Evolutionary conservation across 1,140 invertebrate genomes (phyloP).

Genomic region (Copidosoma floridanum): DNA sequence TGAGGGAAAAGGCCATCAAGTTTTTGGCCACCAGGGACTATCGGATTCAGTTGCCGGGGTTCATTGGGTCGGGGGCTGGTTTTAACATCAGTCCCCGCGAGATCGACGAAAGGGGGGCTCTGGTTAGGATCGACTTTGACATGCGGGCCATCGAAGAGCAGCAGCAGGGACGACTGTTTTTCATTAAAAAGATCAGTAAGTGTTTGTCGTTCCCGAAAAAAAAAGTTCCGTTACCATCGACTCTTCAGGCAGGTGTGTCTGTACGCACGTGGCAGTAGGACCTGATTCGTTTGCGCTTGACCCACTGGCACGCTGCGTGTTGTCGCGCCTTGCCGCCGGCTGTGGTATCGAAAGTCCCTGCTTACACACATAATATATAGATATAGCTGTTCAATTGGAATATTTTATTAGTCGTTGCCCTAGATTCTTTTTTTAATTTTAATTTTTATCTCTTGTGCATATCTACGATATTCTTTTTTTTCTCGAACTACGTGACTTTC

Average conservation of each 20-base stretch:
- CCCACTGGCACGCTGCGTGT: slow-evolving; percentile 14
- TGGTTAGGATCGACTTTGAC: slow-evolving; percentile 68
- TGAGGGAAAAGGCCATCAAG: slow-evolving; percentile 67
- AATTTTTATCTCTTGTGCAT: too few species aligned
- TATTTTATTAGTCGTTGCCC: too few species aligned
- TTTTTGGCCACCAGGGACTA: slow-evolving; percentile 77
- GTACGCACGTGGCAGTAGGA: too few species aligned
- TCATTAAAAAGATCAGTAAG: slow-evolving; percentile 75
- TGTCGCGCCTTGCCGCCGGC: neutral
- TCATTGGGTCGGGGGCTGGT: slow-evolving; percentile 68
- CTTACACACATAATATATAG: too few species aligned
- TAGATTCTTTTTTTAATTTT: too few species aligned
- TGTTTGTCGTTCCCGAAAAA: too few species aligned
- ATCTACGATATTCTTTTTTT: too few species aligned
- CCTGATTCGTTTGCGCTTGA: slow-evolving; percentile 18
- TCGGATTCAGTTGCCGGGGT: slow-evolving; percentile 67
- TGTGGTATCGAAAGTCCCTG: neutral
- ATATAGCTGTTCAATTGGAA: too few species aligned
- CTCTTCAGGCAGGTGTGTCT: too few species aligned
- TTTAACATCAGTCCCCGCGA: slow-evolving; percentile 70
- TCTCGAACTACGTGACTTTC: too few species aligned
- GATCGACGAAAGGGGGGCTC: slow-evolving; percentile 69
- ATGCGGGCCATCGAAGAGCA: slow-evolving; percentile 30
- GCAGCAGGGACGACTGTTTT: slow-evolving; percentile 58
- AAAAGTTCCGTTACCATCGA: slow-evolving; percentile 5